These are phyloP conservation scores for Anguilla pacifica DNA, from an alignment of 2,797 vertebrate genomes.

Conservation along the genomic window DNA sequence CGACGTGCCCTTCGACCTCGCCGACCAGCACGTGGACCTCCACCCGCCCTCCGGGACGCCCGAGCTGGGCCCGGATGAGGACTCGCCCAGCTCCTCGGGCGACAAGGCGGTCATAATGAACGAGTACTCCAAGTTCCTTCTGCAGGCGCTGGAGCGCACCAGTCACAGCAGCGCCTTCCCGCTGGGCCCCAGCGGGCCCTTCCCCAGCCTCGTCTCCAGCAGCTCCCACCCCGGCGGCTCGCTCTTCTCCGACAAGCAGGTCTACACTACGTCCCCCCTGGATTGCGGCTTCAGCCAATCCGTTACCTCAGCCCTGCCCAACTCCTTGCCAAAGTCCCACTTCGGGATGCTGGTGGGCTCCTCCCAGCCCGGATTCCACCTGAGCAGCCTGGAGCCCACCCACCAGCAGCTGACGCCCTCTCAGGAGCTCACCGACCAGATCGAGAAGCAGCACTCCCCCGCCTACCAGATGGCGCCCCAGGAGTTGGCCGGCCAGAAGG, in stretches of 20 bases:
- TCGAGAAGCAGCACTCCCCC: conserved; percentile 87
- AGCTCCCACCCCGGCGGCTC: conserved; percentile 78
- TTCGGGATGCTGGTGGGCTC: conserved; percentile 90
- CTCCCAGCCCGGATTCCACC: conserved; percentile 86
- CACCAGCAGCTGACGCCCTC: conserved; percentile 99
- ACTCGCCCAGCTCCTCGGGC: conserved; percentile 77
- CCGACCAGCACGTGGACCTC: conserved; percentile 87
- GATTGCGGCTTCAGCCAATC: conserved; percentile 91
- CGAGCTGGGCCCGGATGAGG: conserved; percentile 77
- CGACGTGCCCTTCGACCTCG: conserved; percentile 85
- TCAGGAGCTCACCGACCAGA: conserved; percentile 96
- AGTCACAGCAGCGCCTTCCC: conserved; percentile 88
- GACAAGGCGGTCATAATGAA: conserved; percentile 92
- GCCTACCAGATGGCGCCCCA: conserved; percentile 87
- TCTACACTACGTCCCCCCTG: conserved; percentile 90
- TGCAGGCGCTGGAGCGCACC: conserved; percentile 97
- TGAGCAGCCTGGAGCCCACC: conserved; percentile 85
- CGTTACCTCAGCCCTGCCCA: conserved; percentile 77
- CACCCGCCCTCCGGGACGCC: conserved; percentile 62
- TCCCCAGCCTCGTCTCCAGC: conserved; percentile 76
- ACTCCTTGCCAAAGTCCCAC: conserved; percentile 94
- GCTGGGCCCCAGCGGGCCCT: conserved; percentile 81
- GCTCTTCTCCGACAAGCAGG: conserved; percentile 90
- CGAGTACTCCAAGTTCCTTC: conserved; percentile 98
- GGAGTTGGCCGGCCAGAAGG: conserved; percentile 88